These are phyloP conservation scores for Bubalus kerabau DNA, from an alignment of 2,113 vertebrate genomes.

Conservation along the genomic window DNA sequence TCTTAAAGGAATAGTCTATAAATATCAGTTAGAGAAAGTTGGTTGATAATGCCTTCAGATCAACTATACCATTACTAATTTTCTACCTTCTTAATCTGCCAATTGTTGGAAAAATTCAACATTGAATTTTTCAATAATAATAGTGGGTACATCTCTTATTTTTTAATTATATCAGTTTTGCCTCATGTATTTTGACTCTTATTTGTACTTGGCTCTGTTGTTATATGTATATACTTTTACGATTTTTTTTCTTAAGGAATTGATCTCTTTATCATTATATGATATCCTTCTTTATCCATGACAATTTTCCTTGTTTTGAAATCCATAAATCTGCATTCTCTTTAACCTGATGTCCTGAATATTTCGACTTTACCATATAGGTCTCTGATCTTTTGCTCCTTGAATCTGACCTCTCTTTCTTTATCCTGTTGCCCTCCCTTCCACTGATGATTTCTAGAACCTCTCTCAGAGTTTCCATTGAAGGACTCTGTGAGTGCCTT, in stretches of 20 bases:
- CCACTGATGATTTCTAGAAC: background rate
- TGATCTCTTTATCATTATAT: background rate
- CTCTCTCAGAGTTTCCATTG: fast-evolving
- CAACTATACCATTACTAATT: background rate
- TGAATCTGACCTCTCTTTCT: background rate
- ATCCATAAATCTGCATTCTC: background rate
- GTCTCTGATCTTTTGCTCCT: background rate
- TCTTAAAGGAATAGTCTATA: background rate
- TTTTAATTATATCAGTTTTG: background rate
- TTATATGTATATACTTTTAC: background rate
- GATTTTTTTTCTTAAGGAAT: background rate
- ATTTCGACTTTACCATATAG: background rate
- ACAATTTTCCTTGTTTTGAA: background rate
- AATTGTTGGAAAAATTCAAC: background rate
- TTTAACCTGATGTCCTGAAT: background rate
- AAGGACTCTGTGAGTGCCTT: conserved; percentile 56
- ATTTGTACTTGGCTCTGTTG: background rate
- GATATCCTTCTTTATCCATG: background rate
- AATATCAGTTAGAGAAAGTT: background rate
- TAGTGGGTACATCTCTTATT: background rate
- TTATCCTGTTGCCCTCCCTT: too few species aligned
- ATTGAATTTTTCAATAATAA: background rate
- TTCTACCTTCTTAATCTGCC: background rate
- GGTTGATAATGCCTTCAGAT: background rate
- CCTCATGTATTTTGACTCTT: background rate